Percentiles rank a stretch among this genome's conserved stretches.
Conservation (phyloP, 2,797 vertebrate species). For the Bufotes viridis region DNA sequence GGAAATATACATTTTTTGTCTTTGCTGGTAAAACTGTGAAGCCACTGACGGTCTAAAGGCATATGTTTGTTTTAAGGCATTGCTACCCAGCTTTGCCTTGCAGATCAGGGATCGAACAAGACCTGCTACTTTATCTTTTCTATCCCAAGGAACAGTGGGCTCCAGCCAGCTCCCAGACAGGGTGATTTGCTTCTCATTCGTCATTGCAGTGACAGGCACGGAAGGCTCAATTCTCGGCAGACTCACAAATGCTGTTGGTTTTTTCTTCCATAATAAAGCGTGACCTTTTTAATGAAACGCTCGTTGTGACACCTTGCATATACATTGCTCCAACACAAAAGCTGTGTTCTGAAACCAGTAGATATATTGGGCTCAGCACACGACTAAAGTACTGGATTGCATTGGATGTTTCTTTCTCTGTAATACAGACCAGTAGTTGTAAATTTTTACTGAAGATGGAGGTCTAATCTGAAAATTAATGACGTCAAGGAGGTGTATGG, state of each 20-base stretch:
- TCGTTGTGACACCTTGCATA: slow-evolving; percentile 59
- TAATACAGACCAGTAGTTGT: not conserved
- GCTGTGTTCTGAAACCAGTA: not conserved
- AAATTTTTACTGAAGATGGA: not conserved
- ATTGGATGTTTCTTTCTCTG: not conserved
- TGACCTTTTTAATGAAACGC: slow-evolving; percentile 50
- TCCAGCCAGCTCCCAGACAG: slow-evolving; percentile 47
- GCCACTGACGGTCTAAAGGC: not conserved
- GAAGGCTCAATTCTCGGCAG: slow-evolving; percentile 55
- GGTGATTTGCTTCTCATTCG: slow-evolving; percentile 57
- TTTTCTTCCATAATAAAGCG: slow-evolving; percentile 53
- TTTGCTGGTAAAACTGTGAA: slow-evolving; percentile 7
- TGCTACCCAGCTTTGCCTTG: slow-evolving; percentile 31
- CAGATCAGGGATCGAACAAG: slow-evolving; percentile 32
- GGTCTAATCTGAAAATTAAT: not conserved
- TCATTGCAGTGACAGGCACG: slow-evolving; percentile 56
- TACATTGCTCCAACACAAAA: slow-evolving; percentile 31
- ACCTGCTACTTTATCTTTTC: slow-evolving; percentile 50
- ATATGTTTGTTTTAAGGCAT: slow-evolving; percentile 41
- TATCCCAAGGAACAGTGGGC: slow-evolving; percentile 40
- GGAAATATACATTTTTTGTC: not conserved
- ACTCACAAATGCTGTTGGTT: slow-evolving; percentile 34
- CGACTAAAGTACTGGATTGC: slow-evolving; percentile 22
- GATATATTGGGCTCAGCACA: slow-evolving; percentile 20
- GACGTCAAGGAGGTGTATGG: not conserved